Conservation (phyloP, 64 coral and sea anemone genomes). For the Porites lutea region DNA sequence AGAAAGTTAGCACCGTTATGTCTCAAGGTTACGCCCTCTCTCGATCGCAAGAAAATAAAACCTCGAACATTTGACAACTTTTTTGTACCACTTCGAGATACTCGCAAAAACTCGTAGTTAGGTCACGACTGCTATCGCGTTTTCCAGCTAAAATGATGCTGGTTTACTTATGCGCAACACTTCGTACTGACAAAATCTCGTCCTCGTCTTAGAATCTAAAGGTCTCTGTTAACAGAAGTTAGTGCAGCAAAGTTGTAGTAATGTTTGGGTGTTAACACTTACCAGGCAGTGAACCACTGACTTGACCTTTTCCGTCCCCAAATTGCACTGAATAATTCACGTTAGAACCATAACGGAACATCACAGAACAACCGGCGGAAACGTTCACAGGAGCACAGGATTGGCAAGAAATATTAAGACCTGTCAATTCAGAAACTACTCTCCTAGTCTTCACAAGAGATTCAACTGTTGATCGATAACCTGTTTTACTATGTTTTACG, state of each 20-base stretch:
- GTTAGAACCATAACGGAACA: slow-evolving; percentile 26
- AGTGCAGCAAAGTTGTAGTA: not conserved
- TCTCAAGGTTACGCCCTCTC: too few relatives aligned
- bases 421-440: not conserved
- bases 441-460: not conserved
- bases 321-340: slow-evolving; percentile 14
- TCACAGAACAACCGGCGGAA: slow-evolving; percentile 11
- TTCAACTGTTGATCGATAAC: not conserved
- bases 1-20: too few relatives aligned
- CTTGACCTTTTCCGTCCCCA: not conserved
- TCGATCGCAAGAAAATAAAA: too few relatives aligned
- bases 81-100: too few relatives aligned
- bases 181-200: too few relatives aligned
- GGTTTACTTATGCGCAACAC: too few relatives aligned
- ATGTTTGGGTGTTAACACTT: not conserved
- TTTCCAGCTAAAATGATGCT: too few relatives aligned
- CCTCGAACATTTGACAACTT: too few relatives aligned
- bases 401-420: slow-evolving; percentile 18
- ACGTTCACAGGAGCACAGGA: not conserved
- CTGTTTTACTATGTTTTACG: slow-evolving; percentile 37
- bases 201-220: too few relatives aligned
- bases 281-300: slow-evolving; percentile 6
- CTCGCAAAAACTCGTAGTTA: too few relatives aligned
- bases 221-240: too few relatives aligned
- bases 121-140: too few relatives aligned